Evolutionary conservation across 2,113 vertebrate genomes (phyloP).

Genomic region (Silurus asotus): DNA sequence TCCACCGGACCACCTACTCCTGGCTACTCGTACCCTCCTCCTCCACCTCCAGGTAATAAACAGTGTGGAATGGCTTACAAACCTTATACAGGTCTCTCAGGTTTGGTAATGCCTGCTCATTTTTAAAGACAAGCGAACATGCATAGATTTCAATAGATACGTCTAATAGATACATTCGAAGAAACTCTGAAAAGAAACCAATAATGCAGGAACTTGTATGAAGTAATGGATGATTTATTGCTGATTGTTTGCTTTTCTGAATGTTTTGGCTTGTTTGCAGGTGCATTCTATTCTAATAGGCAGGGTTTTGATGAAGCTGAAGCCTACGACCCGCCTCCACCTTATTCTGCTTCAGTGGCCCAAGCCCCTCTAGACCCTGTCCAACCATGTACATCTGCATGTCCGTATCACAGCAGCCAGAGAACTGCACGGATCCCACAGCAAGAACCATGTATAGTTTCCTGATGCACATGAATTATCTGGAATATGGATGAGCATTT

Average conservation of each 20-base stretch:
- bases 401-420: slow-evolving; percentile 62
- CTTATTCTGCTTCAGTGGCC: slow-evolving; percentile 88
- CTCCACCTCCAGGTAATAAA: slow-evolving; percentile 77
- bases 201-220: background rate
- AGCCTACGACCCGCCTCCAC: slow-evolving; percentile 87
- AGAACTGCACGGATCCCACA: background rate
- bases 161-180: background rate
- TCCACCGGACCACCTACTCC: slow-evolving; percentile 76
- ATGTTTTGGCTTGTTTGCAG: slow-evolving; percentile 45
- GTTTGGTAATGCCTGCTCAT: background rate
- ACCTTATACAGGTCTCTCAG: background rate
- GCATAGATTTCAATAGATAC: no score
- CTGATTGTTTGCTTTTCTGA: background rate
- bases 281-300: slow-evolving; percentile 82
- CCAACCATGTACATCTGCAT: slow-evolving; percentile 84
- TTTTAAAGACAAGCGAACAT: background rate
- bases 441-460: background rate
- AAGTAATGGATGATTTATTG: background rate
- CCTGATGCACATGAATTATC: background rate
- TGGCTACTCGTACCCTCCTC: slow-evolving; percentile 81
- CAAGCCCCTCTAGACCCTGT: slow-evolving; percentile 78
- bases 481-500: background rate
- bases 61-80: background rate
- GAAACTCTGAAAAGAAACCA: no score
- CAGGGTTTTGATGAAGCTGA: slow-evolving; percentile 77